A percentile compares a stretch with the other conserved stretches of the same genome.
Conservation (phyloP, 2,797 vertebrate species). For the Hoplostethus mediterraneus region DNA sequence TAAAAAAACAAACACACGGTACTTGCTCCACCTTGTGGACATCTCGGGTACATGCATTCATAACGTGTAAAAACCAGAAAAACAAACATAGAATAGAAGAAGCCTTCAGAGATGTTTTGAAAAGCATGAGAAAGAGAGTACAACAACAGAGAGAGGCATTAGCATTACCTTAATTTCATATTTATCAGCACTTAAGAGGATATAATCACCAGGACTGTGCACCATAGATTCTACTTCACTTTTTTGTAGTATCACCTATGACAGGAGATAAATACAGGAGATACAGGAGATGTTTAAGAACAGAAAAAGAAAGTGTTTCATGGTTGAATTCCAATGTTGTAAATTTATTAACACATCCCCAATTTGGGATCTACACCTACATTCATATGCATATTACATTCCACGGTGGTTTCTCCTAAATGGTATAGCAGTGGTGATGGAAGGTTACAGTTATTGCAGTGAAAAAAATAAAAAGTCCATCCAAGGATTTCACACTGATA, state of each 20-base stretch:
- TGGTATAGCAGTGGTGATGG: too few species aligned
- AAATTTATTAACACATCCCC: too few species aligned
- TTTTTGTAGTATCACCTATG: constrained; percentile 94
- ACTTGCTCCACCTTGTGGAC: constrained; percentile 6
- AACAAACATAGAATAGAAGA: too few species aligned
- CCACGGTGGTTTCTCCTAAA: too few species aligned
- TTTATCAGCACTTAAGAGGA: constrained; percentile 97
- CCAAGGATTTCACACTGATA: too few species aligned
- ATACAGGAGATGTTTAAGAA: too few species aligned
- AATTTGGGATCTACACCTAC: too few species aligned
- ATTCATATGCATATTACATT: too few species aligned
- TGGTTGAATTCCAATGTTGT: neutral
- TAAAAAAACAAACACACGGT: constrained; percentile 54
- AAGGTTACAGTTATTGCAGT: too few species aligned
- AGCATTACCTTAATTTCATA: constrained; percentile 96
- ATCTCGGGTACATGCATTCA: neutral
- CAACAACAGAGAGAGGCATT: neutral
- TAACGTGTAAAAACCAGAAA: neutral
- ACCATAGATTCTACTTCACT: constrained; percentile 96
- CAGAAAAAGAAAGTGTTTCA: neutral
- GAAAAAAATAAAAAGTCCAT: too few species aligned
- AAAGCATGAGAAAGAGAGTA: too few species aligned
- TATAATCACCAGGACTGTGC: constrained; percentile 97
- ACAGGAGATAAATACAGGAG: constrained; percentile 16
- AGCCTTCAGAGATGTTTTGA: too few species aligned